Evolutionary conservation across 2,888 invertebrate species (phyloP), one percentile per base, ranked within the genome.

Genomic region (Chironomus tentans): DNA sequence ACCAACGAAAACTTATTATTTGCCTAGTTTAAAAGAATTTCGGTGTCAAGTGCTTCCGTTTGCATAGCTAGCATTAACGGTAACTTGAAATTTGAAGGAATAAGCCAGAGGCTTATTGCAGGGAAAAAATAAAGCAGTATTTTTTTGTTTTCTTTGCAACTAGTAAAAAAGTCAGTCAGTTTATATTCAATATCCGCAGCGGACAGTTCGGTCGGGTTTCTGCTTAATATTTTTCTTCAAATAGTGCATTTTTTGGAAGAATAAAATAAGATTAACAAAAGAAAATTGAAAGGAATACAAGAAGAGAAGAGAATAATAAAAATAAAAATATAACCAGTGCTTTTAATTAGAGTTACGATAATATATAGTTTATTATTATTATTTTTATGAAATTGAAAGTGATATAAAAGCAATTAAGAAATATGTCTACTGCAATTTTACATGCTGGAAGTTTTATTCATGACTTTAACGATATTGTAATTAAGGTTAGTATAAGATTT

Each of bases 351-450:
- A 28, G 7, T 13, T 61, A 68, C 38, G 22, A 38, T 47, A 5
- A 70, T 12, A 38, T 18, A 28, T 62, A 68, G 46, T 68, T 74
- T 73, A 47, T 62, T 15, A 47, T 62, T 15, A 24, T 28, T 73
- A 38, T 38, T 73, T 73, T 56, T 73, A 71, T 62, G 71, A 71
- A 71, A 71, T 50, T 73, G 74, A 74, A 68, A 68, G 74, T 74
- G 74, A 74, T 74, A 74, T 73, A 74, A 74, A 65, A 61, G 65
- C 74, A 72, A 72, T 74, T 74, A 68, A 65, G 65, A 65, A 65
- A 65, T 69, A 76, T 76, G 76, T 76, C 76, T 24, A 76, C 76
- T 61, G 76, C 76, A 69, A 76, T 76, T 76, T 68, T 76, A 48
- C 76, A 76, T 38, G 76, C 76, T 69, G 76, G 76, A 74, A 68